These are phyloP conservation scores for Protosalanx chinensis DNA, from an alignment of 2,797 vertebrate genomes.

Conservation along the genomic window DNA sequence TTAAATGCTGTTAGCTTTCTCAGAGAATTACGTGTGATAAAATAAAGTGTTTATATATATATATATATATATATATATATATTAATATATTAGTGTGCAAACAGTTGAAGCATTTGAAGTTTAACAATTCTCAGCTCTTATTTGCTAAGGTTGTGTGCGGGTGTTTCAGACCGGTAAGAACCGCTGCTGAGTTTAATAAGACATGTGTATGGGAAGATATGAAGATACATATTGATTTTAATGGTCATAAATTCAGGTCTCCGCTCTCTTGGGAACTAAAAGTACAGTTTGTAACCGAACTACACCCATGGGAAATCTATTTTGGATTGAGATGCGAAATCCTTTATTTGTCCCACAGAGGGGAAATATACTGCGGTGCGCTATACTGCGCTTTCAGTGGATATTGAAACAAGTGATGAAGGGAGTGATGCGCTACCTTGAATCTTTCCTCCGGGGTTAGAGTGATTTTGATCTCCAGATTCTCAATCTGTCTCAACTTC, in stretches of 20 bases:
- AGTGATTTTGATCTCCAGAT: conserved; percentile 78
- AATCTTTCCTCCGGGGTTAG: conserved; percentile 72
- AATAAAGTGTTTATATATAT: too few species aligned
- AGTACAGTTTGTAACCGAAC: not conserved
- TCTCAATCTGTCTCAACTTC: conserved; percentile 83
- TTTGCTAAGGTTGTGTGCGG: not conserved
- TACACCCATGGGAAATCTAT: conserved; percentile 34
- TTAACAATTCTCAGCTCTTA: not conserved
- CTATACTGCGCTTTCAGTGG: not conserved
- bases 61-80: not conserved
- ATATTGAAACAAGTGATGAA: conserved; percentile 1
- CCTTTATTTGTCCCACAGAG: too few species aligned
- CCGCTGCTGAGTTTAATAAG: not conserved
- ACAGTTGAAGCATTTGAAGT: not conserved
- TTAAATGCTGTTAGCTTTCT: too few species aligned
- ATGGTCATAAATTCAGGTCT: conserved; percentile 6
- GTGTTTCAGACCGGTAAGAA: not conserved
- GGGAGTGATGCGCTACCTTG: conserved; percentile 69
- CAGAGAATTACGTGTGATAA: too few species aligned
- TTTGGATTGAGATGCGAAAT: conserved; percentile 15
- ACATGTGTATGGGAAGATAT: not conserved
- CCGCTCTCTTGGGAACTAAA: not conserved
- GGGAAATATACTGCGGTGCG: not conserved
- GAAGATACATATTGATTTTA: not conserved
- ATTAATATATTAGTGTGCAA: not conserved